phyloP scores from a whole-genome alignment of 2,113 vertebrate species.

The Lagenorhynchus albirostris region DNA sequence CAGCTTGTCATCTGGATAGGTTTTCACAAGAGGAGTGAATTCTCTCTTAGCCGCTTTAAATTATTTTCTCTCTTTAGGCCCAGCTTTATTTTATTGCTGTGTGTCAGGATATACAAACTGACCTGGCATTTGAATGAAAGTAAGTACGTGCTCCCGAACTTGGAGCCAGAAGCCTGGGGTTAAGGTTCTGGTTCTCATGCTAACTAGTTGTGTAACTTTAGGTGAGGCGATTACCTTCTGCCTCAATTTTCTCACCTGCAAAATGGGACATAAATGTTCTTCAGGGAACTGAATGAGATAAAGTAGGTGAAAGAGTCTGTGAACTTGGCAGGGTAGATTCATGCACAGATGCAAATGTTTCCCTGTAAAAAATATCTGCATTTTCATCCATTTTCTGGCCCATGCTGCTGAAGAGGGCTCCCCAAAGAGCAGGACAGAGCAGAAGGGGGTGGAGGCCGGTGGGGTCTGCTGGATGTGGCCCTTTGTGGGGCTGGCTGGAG shows the following conservation, averaged over 20 bases:
- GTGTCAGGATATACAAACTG: neutral
- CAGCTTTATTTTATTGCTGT: neutral
- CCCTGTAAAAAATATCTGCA: neutral
- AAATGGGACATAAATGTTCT: neutral
- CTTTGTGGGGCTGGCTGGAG: neutral
- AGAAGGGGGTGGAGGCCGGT: fast-evolving
- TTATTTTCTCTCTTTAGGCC: neutral
- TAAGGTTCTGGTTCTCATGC: neutral
- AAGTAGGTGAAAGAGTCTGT: neutral
- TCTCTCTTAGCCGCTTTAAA: neutral
- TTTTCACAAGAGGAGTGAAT: neutral
- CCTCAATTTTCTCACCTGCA: neutral
- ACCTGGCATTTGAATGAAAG: neutral
- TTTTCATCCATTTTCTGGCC: neutral
- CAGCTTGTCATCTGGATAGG: neutral
- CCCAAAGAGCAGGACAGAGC: neutral
- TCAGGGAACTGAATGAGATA: neutral
- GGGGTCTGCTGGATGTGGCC: neutral
- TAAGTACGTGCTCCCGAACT: neutral
- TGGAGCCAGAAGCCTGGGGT: neutral
- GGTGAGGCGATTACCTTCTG: neutral
- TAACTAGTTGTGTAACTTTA: neutral
- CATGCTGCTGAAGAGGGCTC: neutral
- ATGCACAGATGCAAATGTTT: neutral
- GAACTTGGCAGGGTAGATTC: neutral